These are phyloP conservation scores for Xestia xanthographa DNA, from an alignment of 2,888 invertebrate species.

Conservation along the genomic window DNA sequence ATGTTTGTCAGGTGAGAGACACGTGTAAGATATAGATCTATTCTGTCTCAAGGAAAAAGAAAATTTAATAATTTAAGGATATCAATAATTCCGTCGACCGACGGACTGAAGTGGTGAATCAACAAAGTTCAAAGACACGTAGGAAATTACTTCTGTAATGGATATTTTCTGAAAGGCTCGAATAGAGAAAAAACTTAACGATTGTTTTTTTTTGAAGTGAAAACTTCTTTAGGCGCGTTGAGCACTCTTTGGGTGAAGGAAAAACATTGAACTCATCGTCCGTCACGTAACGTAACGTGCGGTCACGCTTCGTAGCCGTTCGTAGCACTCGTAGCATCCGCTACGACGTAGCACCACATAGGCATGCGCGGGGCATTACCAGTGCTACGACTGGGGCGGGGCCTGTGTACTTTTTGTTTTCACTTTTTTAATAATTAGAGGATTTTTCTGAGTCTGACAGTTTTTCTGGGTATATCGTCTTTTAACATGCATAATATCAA, in stretches of 20 bases:
- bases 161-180: not conserved
- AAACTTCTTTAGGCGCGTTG: too few species aligned
- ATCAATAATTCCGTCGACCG: not conserved
- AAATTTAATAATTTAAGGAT: not conserved
- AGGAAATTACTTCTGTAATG: not conserved
- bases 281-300: too few species aligned
- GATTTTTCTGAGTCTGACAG: not conserved
- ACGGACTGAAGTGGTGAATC: not conserved
- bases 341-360: too few species aligned
- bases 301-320: too few species aligned
- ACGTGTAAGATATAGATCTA: conserved; percentile 1
- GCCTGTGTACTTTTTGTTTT: too few species aligned
- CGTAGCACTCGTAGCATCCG: too few species aligned
- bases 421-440: not conserved
- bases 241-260: too few species aligned
- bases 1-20: not conserved
- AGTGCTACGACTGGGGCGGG: too few species aligned
- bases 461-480: not conserved
- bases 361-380: too few species aligned
- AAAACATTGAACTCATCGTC: too few species aligned
- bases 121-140: not conserved
- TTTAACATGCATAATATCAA: not conserved
- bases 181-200: not conserved
- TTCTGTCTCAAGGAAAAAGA: not conserved
- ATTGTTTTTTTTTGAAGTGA: too few species aligned